Base-by-base conservation (phyloP, 2,888 invertebrate genomes). In the Lissonota sp. region DNA sequence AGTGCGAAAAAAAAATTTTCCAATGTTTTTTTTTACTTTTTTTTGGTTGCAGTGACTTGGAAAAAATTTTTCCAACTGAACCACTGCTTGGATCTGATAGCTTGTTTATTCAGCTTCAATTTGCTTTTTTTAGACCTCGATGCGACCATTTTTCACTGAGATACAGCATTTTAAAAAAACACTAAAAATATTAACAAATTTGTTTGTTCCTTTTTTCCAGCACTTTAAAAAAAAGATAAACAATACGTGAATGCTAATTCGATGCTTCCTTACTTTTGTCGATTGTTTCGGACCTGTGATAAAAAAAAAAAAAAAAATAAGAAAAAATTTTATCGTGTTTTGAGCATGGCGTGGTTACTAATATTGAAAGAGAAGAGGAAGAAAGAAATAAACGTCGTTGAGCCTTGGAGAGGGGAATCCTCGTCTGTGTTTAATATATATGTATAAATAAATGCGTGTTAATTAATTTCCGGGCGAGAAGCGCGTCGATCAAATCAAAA, bases 261-360 rank as follows among this genome's bases (percentile, higher is more conserved):
- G 6, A 7, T 16, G 53, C 6, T 14, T 53, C 12, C 14, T 53
- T 53, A 26, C 6, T 53, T 53, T 6, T 53, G 53, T 14, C n/a
- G 4, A 72, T 60, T 60, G 16, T 53, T 44, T 16, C 10, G 10
- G 1, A 44, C 10, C 7, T 57, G n/a, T 1, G 26, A 26, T 57
- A 26, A 37, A 57, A n/a, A 57, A 26, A 57, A 26, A 8, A 7
- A 60, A 70, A 26, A 53, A 74, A 71, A 66, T n/a, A 77, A 53
- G 75, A 66, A 82, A 79, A 2, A 71, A 75, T 84, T 86, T 69
- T 86, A 85, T 87, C 86, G 85, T 88, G 86, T 87, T 82, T n/a
- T 87, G 79, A 79, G 86, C 82, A 79, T 87, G 83, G 60, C 73
- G 83, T 85, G 78, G 70, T 63, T 55, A 75, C n/a, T 71, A 75